These are phyloP conservation scores for Atethmia centrago DNA, from an alignment of 2,888 invertebrate genomes.

Conservation along the genomic window DNA sequence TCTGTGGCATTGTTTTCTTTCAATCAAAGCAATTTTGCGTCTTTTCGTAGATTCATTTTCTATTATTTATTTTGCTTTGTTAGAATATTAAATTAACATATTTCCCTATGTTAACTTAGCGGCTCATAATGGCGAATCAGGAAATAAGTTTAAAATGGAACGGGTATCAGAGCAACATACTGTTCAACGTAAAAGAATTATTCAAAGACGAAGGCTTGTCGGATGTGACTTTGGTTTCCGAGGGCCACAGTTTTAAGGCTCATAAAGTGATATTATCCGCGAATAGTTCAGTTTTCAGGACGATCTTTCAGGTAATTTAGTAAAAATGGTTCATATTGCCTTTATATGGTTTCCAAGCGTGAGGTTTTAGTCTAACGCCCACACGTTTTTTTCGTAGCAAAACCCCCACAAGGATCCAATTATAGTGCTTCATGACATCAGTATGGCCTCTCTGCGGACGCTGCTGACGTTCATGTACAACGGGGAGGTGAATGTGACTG, in stretches of 20 bases:
- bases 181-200: slow-evolving; percentile 91
- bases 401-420: slow-evolving; percentile 94
- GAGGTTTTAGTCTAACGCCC: slow-evolving; percentile 77
- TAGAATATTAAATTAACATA: slow-evolving; percentile 16
- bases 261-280: slow-evolving; percentile 93
- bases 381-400: slow-evolving; percentile 90
- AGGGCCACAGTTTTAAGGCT: slow-evolving; percentile 92
- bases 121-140: slow-evolving; percentile 83
- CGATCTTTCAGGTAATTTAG: slow-evolving; percentile 90
- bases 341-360: slow-evolving; percentile 45
- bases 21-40: slow-evolving; percentile 66
- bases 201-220: slow-evolving; percentile 92
- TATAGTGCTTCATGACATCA: slow-evolving; percentile 93
- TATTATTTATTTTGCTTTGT: slow-evolving; percentile 61
- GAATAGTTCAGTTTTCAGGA: slow-evolving; percentile 92
- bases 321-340: slow-evolving; percentile 17
- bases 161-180: slow-evolving; percentile 92
- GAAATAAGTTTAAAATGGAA: slow-evolving; percentile 94
- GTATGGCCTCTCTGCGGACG: slow-evolving; percentile 92
- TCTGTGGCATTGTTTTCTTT: slow-evolving; percentile 67
- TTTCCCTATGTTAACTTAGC: slow-evolving; percentile 45
- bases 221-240: slow-evolving; percentile 92
- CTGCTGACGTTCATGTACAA: slow-evolving; percentile 93
- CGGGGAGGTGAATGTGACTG: slow-evolving; percentile 93
- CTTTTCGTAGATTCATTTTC: slow-evolving; percentile 67